Percentiles rank a stretch among this genome's conserved stretches.
These are phyloP conservation scores for Botia kubotai DNA, from an alignment of 2,797 vertebrate genomes.

Conservation along the genomic window DNA sequence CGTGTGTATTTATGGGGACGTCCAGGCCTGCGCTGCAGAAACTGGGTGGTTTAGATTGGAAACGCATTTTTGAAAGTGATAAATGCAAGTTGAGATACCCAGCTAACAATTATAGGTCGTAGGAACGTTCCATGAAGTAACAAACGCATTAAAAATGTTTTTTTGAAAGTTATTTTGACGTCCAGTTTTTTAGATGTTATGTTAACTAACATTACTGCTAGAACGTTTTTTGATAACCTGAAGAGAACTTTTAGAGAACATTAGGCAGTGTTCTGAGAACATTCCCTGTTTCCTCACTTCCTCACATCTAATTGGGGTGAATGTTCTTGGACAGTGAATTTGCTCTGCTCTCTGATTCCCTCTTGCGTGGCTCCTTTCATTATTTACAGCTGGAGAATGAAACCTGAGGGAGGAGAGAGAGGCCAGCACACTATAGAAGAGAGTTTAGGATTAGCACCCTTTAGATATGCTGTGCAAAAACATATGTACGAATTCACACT, in stretches of 20 bases:
- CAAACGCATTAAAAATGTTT: no score
- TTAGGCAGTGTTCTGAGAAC: no score
- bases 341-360: conserved; percentile 67
- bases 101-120: no score
- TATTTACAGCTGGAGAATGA: conserved; percentile 76
- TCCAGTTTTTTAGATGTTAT: no score
- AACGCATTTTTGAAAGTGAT: conserved; percentile 70
- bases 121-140: no score
- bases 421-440: conserved; percentile 17
- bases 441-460: conserved; percentile 63
- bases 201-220: no score
- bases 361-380: conserved; percentile 80
- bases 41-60: conserved; percentile 65
- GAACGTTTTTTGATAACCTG: no score
- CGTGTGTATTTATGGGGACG: conserved; percentile 36
- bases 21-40: not conserved
- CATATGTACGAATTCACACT: conserved; percentile 48
- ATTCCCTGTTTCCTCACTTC: conserved; percentile 60
- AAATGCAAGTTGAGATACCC: conserved; percentile 48
- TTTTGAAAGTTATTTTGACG: no score
- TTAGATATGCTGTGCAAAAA: conserved; percentile 59
- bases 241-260: no score
- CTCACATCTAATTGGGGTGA: conserved; percentile 81
- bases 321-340: conserved; percentile 65
- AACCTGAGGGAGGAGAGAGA: conserved; percentile 40